A percentile compares a stretch with the other conserved stretches of the same genome.
These are phyloP conservation scores for Habropoda laboriosa DNA, from an alignment of 1,140 invertebrate species.

Conservation along the genomic window DNA sequence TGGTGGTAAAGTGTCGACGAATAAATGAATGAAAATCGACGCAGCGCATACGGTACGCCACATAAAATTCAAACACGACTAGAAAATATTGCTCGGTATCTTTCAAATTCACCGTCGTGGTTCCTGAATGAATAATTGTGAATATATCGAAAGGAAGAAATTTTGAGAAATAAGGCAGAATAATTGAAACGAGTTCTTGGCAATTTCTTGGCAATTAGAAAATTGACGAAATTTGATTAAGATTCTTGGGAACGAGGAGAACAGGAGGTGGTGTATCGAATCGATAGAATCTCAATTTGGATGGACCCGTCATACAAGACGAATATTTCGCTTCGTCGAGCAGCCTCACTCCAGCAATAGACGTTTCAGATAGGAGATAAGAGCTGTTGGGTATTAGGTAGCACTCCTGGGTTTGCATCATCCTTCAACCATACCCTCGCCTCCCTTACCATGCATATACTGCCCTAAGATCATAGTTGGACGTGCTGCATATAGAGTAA, in stretches of 20 bases:
- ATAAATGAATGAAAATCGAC: constrained; percentile 50
- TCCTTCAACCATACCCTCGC: constrained; percentile 13
- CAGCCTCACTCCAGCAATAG: constrained; percentile 36
- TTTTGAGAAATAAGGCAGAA: too few species aligned
- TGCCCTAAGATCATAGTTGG: neutral
- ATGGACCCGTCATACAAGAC: constrained; percentile 73
- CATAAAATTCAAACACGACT: constrained; percentile 17
- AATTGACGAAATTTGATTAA: neutral
- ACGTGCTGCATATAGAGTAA: neutral
- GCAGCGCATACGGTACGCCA: neutral
- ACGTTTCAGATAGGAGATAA: constrained; percentile 49
- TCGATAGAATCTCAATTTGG: constrained; percentile 75
- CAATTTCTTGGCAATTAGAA: neutral
- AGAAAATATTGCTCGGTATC: constrained; percentile 1
- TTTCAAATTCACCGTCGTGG: too few species aligned
- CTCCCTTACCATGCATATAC: neutral
- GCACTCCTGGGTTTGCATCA: constrained; percentile 37
- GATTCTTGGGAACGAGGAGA: constrained; percentile 68
- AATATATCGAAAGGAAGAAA: too few species aligned
- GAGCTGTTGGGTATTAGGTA: constrained; percentile 39
- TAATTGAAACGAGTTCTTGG: too few species aligned
- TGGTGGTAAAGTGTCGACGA: constrained; percentile 37
- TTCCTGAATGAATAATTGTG: too few species aligned
- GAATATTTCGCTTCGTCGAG: constrained; percentile 65
- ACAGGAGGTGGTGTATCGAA: constrained; percentile 57